These are phyloP conservation scores for Ophthalmolycus amberensis DNA, from an alignment of 2,113 vertebrate genomes.

Conservation along the genomic window DNA sequence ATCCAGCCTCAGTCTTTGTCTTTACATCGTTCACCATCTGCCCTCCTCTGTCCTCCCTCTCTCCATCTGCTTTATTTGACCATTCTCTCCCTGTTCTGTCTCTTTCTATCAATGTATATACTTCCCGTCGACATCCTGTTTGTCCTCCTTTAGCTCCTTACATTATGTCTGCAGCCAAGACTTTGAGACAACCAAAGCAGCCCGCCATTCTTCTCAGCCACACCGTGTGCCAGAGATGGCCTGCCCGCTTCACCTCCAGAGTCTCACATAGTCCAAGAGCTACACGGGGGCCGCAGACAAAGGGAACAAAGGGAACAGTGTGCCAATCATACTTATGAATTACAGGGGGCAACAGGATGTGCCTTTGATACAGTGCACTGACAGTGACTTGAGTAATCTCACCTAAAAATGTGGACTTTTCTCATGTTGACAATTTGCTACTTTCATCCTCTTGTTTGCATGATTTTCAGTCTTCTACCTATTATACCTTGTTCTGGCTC, in stretches of 20 bases:
- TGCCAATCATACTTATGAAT: conserved; percentile 5
- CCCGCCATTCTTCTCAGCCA: background rate
- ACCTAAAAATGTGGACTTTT: background rate
- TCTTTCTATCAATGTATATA: background rate
- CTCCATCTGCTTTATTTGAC: background rate
- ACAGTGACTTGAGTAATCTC: background rate
- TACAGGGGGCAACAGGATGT: conserved; percentile 17
- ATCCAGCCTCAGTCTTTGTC: conserved; percentile 3
- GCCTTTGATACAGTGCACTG: background rate
- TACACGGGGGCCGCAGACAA: conserved; percentile 28
- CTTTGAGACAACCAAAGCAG: conserved; percentile 1
- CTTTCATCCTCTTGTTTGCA: background rate
- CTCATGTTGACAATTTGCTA: background rate
- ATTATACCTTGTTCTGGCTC: background rate
- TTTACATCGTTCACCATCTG: background rate
- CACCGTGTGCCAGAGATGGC: background rate
- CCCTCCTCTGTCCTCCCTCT: background rate
- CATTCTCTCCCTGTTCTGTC: background rate
- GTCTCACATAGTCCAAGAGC: conserved; percentile 13
- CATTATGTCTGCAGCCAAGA: background rate
- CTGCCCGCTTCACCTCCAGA: conserved; percentile 27
- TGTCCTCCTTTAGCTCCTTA: conserved; percentile 1
- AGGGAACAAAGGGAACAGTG: conserved; percentile 21
- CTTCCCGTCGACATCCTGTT: background rate
- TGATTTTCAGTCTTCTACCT: background rate